Percentiles rank a stretch among this genome's conserved stretches.
These are phyloP conservation scores for Thamnophis elegans DNA, from an alignment of 2,797 vertebrate species.

Conservation along the genomic window DNA sequence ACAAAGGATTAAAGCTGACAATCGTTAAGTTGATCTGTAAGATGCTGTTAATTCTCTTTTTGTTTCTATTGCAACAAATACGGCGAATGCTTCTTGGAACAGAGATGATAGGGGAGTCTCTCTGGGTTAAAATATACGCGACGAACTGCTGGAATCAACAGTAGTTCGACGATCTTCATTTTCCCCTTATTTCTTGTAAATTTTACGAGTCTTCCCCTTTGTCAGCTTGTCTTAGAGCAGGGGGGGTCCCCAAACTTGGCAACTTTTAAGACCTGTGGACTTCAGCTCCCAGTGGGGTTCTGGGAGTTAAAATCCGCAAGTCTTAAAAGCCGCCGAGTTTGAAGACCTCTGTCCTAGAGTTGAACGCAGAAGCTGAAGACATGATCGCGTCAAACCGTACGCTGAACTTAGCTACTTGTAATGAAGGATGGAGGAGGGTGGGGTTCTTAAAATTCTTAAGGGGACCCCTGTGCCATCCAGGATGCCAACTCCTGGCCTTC, in stretches of 20 bases:
- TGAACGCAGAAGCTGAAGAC: neutral
- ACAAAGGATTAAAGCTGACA: neutral
- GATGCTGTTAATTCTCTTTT: neutral
- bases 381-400: neutral
- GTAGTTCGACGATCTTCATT: too few species aligned
- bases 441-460: neutral
- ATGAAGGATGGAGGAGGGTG: neutral
- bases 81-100: neutral
- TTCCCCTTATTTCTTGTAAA: neutral
- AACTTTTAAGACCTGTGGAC: too few species aligned
- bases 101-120: neutral
- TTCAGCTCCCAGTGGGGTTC: too few species aligned
- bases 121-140: neutral
- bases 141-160: neutral
- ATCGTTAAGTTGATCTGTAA: neutral
- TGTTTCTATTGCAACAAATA: neutral
- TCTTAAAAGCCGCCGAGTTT: too few species aligned
- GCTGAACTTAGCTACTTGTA: neutral
- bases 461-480: neutral
- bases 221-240: too few species aligned
- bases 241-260: too few species aligned
- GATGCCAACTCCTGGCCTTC: too few species aligned
- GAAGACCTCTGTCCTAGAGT: too few species aligned
- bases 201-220: neutral
- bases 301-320: too few species aligned